Percentiles rank a stretch among this genome's conserved stretches.
These are phyloP conservation scores for Lagorchestes hirsutus DNA, from an alignment of 2,797 vertebrate genomes.

Conservation along the genomic window DNA sequence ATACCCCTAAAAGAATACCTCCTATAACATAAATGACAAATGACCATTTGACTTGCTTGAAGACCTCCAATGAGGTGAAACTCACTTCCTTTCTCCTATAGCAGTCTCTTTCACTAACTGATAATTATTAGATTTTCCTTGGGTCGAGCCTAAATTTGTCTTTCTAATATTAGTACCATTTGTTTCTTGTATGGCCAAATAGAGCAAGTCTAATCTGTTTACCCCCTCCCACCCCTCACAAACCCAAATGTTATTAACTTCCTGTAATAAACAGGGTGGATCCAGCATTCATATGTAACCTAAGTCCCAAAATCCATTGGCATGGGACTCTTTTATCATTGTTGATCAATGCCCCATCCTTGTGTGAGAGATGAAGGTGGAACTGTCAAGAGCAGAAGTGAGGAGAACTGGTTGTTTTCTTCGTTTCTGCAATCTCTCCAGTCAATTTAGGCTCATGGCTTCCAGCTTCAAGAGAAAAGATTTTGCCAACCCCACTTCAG, in stretches of 20 bases:
- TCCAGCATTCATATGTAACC: no score
- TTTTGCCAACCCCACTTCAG: neutral
- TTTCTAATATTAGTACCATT: neutral
- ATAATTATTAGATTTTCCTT: neutral
- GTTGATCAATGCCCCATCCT: no score
- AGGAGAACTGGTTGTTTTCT: neutral
- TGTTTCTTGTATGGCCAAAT: neutral
- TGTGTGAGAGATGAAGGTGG: neutral
- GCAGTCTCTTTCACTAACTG: neutral
- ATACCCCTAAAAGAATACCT: neutral
- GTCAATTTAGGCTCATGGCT: neutral
- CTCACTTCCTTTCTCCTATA: neutral
- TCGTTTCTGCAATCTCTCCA: neutral
- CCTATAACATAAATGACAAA: neutral
- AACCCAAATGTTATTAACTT: neutral
- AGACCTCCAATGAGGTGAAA: neutral
- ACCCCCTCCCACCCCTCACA: neutral
- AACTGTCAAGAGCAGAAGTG: neutral
- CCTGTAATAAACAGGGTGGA: neutral
- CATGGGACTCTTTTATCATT: no score
- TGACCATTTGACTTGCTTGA: neutral
- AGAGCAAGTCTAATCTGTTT: neutral
- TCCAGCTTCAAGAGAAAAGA: neutral
- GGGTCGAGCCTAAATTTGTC: neutral
- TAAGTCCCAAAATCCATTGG: no score